These are phyloP conservation scores for Bombus soroeensis DNA, from an alignment of 1,140 invertebrate species.

Conservation along the genomic window DNA sequence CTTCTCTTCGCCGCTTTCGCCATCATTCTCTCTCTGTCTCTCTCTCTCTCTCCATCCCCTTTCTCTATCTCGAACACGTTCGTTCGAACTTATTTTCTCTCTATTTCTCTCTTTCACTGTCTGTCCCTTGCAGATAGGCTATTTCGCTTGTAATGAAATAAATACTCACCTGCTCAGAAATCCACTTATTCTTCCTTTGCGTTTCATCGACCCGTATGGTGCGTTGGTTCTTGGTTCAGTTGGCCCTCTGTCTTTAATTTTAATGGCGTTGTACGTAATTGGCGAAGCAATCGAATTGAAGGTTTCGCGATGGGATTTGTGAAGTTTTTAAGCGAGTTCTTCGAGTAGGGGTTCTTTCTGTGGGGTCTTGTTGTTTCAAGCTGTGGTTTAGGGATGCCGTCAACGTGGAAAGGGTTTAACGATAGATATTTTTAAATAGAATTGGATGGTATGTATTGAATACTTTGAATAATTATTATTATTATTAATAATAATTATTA, in stretches of 20 bases:
- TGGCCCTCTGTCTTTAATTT: not conserved
- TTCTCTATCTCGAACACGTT: not conserved
- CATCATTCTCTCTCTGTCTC: not conserved
- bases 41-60: not conserved
- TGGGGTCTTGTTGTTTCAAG: too few species aligned
- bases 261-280: not conserved
- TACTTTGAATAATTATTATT: too few species aligned
- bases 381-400: too few species aligned
- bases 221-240: too few species aligned
- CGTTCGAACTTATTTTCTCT: not conserved
- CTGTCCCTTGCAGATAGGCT: not conserved
- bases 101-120: not conserved
- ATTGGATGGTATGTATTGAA: too few species aligned
- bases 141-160: constrained; percentile 54
- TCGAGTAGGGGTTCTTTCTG: too few species aligned
- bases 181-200: constrained; percentile 47
- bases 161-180: constrained; percentile 54
- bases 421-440: too few species aligned
- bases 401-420: too few species aligned
- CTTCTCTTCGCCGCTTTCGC: constrained; percentile 42
- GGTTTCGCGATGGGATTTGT: not conserved
- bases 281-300: constrained; percentile 1
- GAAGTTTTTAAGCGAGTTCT: not conserved
- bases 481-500: too few species aligned
- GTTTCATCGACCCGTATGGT: constrained; percentile 23